phyloP scores from a whole-genome alignment of 2,113 vertebrate genomes.

The Phrynocephalus versicolor region DNA sequence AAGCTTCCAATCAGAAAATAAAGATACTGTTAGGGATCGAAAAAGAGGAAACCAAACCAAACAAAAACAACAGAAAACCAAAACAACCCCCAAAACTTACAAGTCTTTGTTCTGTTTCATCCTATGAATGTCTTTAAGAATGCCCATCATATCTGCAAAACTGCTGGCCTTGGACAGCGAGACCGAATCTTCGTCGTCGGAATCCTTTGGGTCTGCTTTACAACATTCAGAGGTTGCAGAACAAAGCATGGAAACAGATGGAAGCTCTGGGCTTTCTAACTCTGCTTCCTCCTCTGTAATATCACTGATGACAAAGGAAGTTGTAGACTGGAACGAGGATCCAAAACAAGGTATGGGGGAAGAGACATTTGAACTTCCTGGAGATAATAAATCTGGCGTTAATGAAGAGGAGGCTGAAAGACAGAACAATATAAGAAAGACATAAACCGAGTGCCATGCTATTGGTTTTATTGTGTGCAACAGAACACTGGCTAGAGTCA shows the following conservation, averaged over 20 bases:
- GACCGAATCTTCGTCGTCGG: slow-evolving; percentile 90
- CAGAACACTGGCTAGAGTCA: fast-evolving
- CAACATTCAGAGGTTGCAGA: slow-evolving; percentile 88
- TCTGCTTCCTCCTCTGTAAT: slow-evolving; percentile 92
- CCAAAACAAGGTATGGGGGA: slow-evolving; percentile 94
- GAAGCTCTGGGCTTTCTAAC: slow-evolving; percentile 88
- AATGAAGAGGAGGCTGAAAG: slow-evolving; percentile 86
- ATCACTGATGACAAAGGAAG: slow-evolving; percentile 97
- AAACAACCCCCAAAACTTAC: slow-evolving; percentile 78
- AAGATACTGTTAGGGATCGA: not conserved
- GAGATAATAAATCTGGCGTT: slow-evolving; percentile 92
- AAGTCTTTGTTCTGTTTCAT: slow-evolving; percentile 97
- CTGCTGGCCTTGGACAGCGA: slow-evolving; percentile 98
- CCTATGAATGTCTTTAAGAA: slow-evolving; percentile 96
- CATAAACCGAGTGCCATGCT: not conserved
- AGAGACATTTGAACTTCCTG: slow-evolving; percentile 91
- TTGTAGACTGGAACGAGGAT: slow-evolving; percentile 88
- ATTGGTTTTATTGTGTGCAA: not conserved
- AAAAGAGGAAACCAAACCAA: too few relatives aligned
- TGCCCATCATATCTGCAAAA: slow-evolving; percentile 98
- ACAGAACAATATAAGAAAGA: slow-evolving; percentile 47
- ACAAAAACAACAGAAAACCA: not conserved
- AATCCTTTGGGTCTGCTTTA: slow-evolving; percentile 78
- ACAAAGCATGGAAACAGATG: slow-evolving; percentile 84
- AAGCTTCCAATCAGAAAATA: not conserved